Base-by-base conservation (phyloP, 2,797 vertebrate genomes). In the Buceros bicornis region DNA sequence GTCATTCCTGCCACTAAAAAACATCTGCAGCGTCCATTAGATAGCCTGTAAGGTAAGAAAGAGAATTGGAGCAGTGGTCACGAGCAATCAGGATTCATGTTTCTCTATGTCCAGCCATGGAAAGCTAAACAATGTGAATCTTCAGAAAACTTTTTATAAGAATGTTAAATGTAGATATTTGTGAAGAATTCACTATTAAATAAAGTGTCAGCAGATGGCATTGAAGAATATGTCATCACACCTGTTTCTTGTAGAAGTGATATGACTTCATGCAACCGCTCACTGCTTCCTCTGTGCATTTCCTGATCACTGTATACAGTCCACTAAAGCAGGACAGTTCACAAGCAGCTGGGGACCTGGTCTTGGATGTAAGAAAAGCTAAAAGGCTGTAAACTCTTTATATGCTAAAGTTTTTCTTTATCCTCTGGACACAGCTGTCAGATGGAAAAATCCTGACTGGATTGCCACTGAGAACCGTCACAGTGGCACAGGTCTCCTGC, bases 201-300 rank as follows among this genome's bases (percentile, higher is more conserved):
- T 71, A 67, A 80, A 84, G 62, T 84, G 43, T 89, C 94, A 95
- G 91, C 70, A 96, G 93, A 80, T 96, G 91, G 91, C 95, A 97
- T 92, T 94, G 84, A 96, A 96, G 92, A 93, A 96, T 92, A 57
- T 35, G 61, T 82, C 77, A 72, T 81, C 45, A 28, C 53, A 80
- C 45, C 53, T 54, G 40, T 37, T 82, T 85, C 67, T 80, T 66
- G 42, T 58, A 69, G 73, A 72, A 89, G 22, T 35, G 61, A 24
- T 45, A 57, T 61, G 18, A 7, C 10, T 90, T 78, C 25, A 8
- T 57, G 24, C 37, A 25, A 56, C 33, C 19, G 4, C 2, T 15
- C 53, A 54, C 18, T 72, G 42, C 29, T 79, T 65, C n/a, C 18
- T 79, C 43, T 26, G 3, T n/a, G 16, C 31, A 15, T 66, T 28